Base-by-base conservation (phyloP, 2,113 vertebrate species). In the Gymnorhina tibicen region DNA sequence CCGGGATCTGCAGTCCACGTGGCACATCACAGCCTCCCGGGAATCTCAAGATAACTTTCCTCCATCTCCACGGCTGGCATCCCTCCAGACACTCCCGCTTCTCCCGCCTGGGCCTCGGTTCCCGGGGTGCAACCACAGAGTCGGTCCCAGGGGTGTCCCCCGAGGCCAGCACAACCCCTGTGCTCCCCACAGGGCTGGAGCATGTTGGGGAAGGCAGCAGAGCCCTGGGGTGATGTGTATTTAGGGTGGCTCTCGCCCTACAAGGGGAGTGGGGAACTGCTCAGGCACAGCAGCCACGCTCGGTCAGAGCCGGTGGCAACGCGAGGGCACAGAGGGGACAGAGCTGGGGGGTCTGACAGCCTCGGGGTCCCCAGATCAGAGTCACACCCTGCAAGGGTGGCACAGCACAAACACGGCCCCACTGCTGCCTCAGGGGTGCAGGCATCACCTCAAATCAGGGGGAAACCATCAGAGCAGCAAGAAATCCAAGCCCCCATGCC, bases 121-220 rank as follows among this genome's bases (percentile, higher is more conserved):
- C 42, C 80, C 0, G 0, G 30, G 33, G 9, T 13, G 23, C 68
- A 63, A n/a, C 17, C 10, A 6, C 1, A 4, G 59, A 58, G 23
- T 23, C 0, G 0, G 55, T 67, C 21, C 60, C 56, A 46, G n/a
- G 39, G 33, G 66, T 55, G 52, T 70, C 37, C 66, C 81, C 77
- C 1, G 1, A 24, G 46, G 52, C 33, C 0, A 0, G 39, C 84
- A 75, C 64, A 22, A 16, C 20, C 37, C 37, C 23, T 0, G 1
- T 16, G 10, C 47, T 63, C 5, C 66, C 66, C 13, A 7, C 3
- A 8, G 49, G 42, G 22, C 56, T 10, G 19, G 46, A 60, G 44
- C 4, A 0, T 3, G 39, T 19, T 6, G 2, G 26, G 53, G 47
- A 41, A 72, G 55, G 58, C 78, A 81, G 82, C 75, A 93, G 84